phyloP scores from a whole-genome alignment of 1,140 invertebrate species.

The Drosophila virilis region DNA sequence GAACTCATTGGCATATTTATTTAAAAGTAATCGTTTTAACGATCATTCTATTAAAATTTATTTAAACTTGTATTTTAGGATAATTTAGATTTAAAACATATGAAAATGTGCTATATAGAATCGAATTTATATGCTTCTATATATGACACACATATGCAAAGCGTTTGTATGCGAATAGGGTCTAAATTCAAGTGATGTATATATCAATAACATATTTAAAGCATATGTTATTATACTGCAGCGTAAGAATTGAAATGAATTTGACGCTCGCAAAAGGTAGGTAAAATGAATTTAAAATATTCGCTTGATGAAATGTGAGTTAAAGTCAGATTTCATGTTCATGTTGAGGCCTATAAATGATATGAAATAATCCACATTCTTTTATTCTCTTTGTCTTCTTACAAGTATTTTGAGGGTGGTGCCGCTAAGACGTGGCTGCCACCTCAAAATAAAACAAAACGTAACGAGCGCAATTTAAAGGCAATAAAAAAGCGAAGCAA shows the following conservation, averaged over 20 bases:
- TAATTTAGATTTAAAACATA: too few relatives aligned
- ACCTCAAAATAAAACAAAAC: constrained; percentile 17
- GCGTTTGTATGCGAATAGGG: too few relatives aligned
- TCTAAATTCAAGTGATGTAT: too few relatives aligned
- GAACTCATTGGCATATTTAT: too few relatives aligned
- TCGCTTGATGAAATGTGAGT: not conserved
- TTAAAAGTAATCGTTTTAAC: too few relatives aligned
- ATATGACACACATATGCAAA: too few relatives aligned
- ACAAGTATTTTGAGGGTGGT: constrained; percentile 16
- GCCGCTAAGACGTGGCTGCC: constrained; percentile 1
- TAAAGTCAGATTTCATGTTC: constrained; percentile 14
- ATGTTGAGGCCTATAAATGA: constrained; percentile 27
- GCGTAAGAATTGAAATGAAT: not conserved
- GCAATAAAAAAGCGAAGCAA: constrained; percentile 64
- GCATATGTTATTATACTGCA: not conserved
- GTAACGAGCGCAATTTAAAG: constrained; percentile 76
- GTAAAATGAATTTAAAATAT: constrained; percentile 3
- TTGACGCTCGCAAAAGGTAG: not conserved
- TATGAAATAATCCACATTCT: constrained; percentile 37
- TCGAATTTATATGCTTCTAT: too few relatives aligned
- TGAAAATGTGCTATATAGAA: too few relatives aligned
- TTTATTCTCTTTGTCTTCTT: constrained; percentile 19
- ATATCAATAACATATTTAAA: too few relatives aligned
- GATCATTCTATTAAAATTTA: too few relatives aligned
- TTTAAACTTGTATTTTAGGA: too few relatives aligned